A percentile compares a stretch with the other conserved stretches of the same genome.
Conservation (phyloP, 2,888 invertebrate species). For the Oasisia sp. region DNA sequence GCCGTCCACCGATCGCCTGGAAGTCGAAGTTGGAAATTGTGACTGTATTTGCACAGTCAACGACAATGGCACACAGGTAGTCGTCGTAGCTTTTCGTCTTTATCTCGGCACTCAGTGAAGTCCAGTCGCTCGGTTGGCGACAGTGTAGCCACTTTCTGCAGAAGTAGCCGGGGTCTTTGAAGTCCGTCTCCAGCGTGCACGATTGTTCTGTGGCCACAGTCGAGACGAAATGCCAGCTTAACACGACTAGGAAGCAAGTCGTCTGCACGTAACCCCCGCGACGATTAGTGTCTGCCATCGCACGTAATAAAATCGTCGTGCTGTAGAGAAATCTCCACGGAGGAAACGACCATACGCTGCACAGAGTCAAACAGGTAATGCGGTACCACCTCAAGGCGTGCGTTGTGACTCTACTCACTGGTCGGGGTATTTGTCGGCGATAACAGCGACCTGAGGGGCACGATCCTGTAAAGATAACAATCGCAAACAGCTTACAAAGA, state of each 20-base stretch:
- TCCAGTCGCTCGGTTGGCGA: background rate
- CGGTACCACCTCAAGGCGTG: background rate
- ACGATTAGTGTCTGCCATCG: background rate
- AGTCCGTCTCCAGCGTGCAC: background rate
- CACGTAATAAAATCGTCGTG: background rate
- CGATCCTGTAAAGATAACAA: background rate
- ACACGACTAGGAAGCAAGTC: background rate
- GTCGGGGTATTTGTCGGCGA: background rate
- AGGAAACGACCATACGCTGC: background rate
- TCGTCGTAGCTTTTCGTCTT: background rate
- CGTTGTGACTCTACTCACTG: background rate
- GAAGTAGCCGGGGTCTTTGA: background rate
- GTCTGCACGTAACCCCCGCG: background rate
- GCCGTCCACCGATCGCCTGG: background rate
- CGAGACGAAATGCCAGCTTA: background rate
- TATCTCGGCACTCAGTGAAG: background rate
- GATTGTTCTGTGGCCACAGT: background rate
- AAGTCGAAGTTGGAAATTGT: background rate
- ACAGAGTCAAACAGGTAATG: background rate
- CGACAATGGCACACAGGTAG: background rate
- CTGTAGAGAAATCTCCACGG: background rate
- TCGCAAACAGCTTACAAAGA: background rate
- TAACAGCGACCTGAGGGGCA: background rate
- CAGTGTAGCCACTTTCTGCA: background rate
- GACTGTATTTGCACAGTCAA: background rate